A percentile compares a stretch with the other conserved stretches of the same genome.
Evolutionary conservation across 2,797 vertebrate genomes (phyloP).

Genomic region (Rhyacichthys aspro): DNA sequence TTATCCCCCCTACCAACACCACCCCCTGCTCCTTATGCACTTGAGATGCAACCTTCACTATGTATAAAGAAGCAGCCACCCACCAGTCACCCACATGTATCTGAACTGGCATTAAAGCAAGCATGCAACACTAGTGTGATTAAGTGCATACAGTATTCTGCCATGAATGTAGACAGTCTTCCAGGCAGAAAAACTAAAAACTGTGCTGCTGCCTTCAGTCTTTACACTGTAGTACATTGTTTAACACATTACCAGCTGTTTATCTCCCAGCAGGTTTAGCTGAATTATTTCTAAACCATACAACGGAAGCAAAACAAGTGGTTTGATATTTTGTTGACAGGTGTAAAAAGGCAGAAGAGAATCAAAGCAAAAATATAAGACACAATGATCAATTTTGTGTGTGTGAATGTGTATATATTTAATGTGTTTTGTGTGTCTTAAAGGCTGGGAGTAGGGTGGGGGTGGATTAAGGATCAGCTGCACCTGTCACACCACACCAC

Average conservation of each 20-base stretch:
- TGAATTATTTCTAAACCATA: constrained; percentile 19
- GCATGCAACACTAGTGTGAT: constrained; percentile 23
- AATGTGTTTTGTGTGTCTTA: constrained; percentile 29
- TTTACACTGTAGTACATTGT: constrained; percentile 13
- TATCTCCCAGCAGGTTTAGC: constrained; percentile 3
- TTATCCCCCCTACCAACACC: constrained; percentile 58
- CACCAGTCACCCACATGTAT: constrained; percentile 41
- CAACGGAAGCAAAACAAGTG: constrained; percentile 14
- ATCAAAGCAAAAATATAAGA: constrained; percentile 29
- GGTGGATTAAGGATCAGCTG: constrained; percentile 68
- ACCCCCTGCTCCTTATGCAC: constrained; percentile 66
- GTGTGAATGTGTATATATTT: constrained; percentile 14
- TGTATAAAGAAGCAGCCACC: constrained; percentile 56
- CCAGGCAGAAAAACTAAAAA: constrained; percentile 3
- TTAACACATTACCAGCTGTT: constrained; percentile 22
- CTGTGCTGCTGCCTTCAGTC: background rate
- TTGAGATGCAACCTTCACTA: constrained; percentile 60
- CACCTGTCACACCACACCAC: constrained; percentile 75
- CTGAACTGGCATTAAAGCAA: constrained; percentile 37
- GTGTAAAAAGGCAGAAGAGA: constrained; percentile 21
- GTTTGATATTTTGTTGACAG: constrained; percentile 21
- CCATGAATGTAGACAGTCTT: constrained; percentile 8
- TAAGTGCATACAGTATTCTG: constrained; percentile 8
- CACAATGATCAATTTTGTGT: constrained; percentile 28
- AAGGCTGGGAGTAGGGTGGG: constrained; percentile 24